phyloP scores from a whole-genome alignment of 2,797 vertebrate genomes.

The Novumbra hubbsi region DNA sequence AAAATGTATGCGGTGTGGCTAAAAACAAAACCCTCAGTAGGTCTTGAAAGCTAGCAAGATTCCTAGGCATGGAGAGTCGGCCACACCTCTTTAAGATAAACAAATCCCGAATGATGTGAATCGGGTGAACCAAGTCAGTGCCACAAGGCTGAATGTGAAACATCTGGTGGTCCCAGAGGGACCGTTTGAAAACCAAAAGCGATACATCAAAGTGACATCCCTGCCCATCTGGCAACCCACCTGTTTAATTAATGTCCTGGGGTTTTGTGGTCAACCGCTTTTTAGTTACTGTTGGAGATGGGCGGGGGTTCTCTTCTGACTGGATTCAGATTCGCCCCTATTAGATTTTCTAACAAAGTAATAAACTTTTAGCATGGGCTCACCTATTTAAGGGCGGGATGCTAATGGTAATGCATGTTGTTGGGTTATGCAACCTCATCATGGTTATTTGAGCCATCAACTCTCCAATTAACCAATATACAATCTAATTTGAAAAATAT shows the following conservation, averaged over 20 bases:
- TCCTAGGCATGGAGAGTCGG: too few relatives aligned
- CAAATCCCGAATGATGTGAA: too few relatives aligned
- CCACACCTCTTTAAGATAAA: too few relatives aligned
- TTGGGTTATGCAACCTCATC: neutral
- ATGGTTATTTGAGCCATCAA: neutral
- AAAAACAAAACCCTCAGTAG: too few relatives aligned
- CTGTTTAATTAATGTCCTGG: neutral
- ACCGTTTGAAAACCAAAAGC: neutral
- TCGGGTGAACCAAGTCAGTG: too few relatives aligned
- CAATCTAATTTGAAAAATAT: constrained; percentile 15
- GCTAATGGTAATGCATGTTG: neutral
- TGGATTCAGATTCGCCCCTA: neutral
- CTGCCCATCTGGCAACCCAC: constrained; percentile 3
- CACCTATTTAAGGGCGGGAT: neutral
- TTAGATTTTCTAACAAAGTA: neutral
- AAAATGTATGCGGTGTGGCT: too few relatives aligned
- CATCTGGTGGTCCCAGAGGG: too few relatives aligned
- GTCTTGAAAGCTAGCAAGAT: too few relatives aligned
- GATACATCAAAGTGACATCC: neutral
- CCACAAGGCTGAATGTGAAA: too few relatives aligned
- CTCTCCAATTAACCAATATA: neutral
- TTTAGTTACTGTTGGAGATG: neutral
- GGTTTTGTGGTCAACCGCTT: neutral
- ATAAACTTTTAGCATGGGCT: neutral
- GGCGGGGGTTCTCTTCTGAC: neutral